Conservation (phyloP, 1,140 invertebrate genomes). For the Cyphomyrmex costatus region DNA sequence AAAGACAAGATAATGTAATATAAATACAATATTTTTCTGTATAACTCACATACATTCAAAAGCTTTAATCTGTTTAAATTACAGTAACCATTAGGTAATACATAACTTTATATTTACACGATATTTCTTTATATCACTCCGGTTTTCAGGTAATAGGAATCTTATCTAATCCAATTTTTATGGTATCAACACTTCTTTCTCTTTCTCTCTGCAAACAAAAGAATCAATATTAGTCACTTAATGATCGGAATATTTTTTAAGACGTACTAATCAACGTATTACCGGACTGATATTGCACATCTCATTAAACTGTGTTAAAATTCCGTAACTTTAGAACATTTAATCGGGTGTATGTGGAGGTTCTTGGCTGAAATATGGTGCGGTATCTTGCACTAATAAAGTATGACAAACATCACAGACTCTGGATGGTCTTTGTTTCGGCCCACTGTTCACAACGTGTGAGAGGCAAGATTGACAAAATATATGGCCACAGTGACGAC, state of each 20-base stretch:
- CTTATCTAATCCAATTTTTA: slow-evolving; percentile 64
- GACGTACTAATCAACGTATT: slow-evolving; percentile 41
- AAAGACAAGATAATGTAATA: slow-evolving; percentile 55
- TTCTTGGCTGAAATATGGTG: slow-evolving; percentile 97
- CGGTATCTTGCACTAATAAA: slow-evolving; percentile 96
- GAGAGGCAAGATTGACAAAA: slow-evolving; percentile 96
- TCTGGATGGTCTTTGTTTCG: slow-evolving; percentile 93
- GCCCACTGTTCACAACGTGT: slow-evolving; percentile 94
- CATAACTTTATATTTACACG: slow-evolving; percentile 84
- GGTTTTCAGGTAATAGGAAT: slow-evolving; percentile 76
- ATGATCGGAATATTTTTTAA: background rate
- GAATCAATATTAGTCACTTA: background rate
- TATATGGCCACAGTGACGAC: slow-evolving; percentile 97
- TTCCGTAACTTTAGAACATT: slow-evolving; percentile 64
- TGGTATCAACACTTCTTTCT: slow-evolving; percentile 60
- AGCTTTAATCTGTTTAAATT: slow-evolving; percentile 85
- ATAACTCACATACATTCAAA: slow-evolving; percentile 79
- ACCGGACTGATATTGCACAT: slow-evolving; percentile 81
- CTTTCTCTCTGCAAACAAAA: slow-evolving; percentile 48
- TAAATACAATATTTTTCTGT: slow-evolving; percentile 67
- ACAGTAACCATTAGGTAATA: slow-evolving; percentile 84
- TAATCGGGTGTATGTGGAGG: slow-evolving; percentile 91
- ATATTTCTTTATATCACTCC: slow-evolving; percentile 79
- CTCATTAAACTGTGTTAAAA: slow-evolving; percentile 67
- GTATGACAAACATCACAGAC: slow-evolving; percentile 99